Base-by-base conservation (phyloP, 2,797 vertebrate genomes). In the Bucorvus abyssinicus region DNA sequence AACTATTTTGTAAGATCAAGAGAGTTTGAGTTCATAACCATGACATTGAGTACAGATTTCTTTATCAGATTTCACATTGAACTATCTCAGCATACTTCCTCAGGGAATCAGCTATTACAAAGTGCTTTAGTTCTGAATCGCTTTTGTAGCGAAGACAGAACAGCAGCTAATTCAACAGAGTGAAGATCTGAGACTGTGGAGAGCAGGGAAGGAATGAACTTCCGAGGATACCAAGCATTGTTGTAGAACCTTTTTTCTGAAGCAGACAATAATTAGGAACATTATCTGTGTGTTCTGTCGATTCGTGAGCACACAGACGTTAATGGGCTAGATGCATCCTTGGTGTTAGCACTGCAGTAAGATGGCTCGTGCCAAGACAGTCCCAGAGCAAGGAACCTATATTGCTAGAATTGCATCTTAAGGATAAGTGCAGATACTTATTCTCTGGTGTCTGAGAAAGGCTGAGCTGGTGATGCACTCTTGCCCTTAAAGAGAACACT, bases 341-440 rank as follows among this genome's bases (percentile, higher is more conserved):
- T 59, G 45, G 52, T 71, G 71, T 89, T 85, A 83, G 81, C 45
- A 24, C 34, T 93, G 92, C 89, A 92, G 92, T 38, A 90, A 74
- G 40, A 56, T 63, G 44, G 19, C 63, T 68, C 1, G 5, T 91
- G 93, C 93, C 88, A 93, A 95, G 56, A 8, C 56, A 83, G 84
- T 87, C 92, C 92, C 95, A 94, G 12, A 83, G 88, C 89, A 95
- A 42, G n/a, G 67, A 85, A 85, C 53, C 84, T 53, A 12, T 38
- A 57, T 89, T 95, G 87, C 90, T 93, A 74, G 92, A 95, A 90
- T 50, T 87, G 92, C 52, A 74, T 83, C 84, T 91, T 71, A 89
- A 74, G 87, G 86, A 84, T 95, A 95, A 96, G 91, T 94, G 93
- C 89, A 94, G 53, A 60, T 85, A 53, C 67, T 60, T 93, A 90